phyloP scores from a whole-genome alignment of 2,888 invertebrate genomes.

The Agrotis exclamationis region DNA sequence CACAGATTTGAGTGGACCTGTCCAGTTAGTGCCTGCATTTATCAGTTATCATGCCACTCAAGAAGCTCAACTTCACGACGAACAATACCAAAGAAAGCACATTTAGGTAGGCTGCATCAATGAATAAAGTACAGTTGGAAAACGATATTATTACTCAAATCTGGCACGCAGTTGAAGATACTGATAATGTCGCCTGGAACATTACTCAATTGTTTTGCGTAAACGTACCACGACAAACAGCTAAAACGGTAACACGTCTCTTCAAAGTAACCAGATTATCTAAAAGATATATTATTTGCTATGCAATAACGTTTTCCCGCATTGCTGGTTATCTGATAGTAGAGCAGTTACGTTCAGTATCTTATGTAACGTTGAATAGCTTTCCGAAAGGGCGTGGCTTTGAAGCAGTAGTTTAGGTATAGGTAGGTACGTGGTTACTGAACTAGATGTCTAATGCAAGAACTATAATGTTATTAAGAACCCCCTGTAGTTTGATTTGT shows the following conservation, averaged over 20 bases:
- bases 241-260: conserved; percentile 33
- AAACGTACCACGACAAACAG: conserved; percentile 22
- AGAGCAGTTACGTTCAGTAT: conserved; percentile 25
- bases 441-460: conserved; percentile 23
- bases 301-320: conserved; percentile 34
- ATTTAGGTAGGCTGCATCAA: too few relatives aligned
- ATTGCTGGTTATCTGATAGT: conserved; percentile 41
- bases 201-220: conserved; percentile 42
- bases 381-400: conserved; percentile 33
- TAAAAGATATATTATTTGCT: conserved; percentile 36
- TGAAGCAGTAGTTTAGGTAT: neutral
- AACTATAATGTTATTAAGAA: neutral
- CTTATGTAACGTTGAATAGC: conserved; percentile 36
- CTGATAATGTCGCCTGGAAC: neutral
- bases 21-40: too few relatives aligned
- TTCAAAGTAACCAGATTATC: conserved; percentile 40
- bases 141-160: neutral
- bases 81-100: too few relatives aligned
- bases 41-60: too few relatives aligned
- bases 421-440: neutral
- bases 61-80: too few relatives aligned
- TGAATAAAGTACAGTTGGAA: neutral
- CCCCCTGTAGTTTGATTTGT: conserved; percentile 17
- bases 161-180: neutral
- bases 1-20: too few relatives aligned